These are phyloP conservation scores for Oscheius sp. DNA, from an alignment of 1,140 invertebrate species.

Conservation along the genomic window DNA sequence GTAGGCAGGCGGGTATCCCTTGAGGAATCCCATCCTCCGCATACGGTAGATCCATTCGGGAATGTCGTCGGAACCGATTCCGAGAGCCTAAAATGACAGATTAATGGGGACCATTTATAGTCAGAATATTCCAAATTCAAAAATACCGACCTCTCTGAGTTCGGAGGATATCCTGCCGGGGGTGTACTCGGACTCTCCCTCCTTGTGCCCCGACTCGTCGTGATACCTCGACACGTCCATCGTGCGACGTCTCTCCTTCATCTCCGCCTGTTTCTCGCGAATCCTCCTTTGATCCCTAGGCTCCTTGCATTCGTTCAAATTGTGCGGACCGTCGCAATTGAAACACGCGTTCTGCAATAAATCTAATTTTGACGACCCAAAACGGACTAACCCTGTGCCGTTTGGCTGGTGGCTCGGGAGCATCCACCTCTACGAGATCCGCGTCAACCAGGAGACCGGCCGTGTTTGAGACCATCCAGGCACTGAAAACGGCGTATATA, in stretches of 20 bases:
- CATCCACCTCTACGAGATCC: neutral
- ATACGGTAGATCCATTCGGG: constrained; percentile 41
- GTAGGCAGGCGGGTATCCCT: constrained; percentile 44
- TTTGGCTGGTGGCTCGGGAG: neutral
- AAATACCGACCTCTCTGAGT: neutral
- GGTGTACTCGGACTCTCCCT: neutral
- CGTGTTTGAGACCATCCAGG: neutral
- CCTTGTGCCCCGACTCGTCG: neutral
- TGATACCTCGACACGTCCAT: neutral
- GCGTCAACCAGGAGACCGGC: neutral
- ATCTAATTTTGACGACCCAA: too few relatives aligned
- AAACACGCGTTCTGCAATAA: constrained; percentile 27
- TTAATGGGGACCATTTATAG: constrained; percentile 16
- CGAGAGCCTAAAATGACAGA: constrained; percentile 28
- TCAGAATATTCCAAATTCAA: constrained; percentile 2
- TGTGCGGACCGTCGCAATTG: constrained; percentile 41
- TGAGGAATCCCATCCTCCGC: constrained; percentile 36
- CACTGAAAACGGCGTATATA: neutral
- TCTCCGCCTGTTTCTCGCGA: neutral
- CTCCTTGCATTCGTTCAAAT: constrained; percentile 16
- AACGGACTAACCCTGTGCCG: neutral
- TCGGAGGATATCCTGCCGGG: neutral
- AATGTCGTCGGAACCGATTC: constrained; percentile 30
- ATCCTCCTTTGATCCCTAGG: constrained; percentile 32
- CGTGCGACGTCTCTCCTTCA: constrained; percentile 13